A percentile compares a stretch with the other conserved stretches of the same genome.
These are phyloP conservation scores for Papilio aristodemus DNA, from an alignment of 1,140 invertebrate genomes.

Conservation along the genomic window DNA sequence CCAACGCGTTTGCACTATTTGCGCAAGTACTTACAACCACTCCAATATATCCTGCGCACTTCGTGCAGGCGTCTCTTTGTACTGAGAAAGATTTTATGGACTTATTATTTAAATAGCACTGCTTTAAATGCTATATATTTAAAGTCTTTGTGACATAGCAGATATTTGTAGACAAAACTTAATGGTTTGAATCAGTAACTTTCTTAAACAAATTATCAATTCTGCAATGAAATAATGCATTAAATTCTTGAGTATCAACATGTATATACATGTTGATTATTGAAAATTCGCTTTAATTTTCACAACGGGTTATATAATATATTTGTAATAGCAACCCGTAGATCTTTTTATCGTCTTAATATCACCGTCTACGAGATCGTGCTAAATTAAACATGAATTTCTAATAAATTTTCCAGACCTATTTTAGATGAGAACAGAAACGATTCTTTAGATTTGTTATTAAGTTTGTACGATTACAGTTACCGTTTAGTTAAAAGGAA, in stretches of 20 bases:
- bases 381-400: background rate
- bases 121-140: background rate
- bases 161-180: too few species aligned
- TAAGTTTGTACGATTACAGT: slow-evolving; percentile 48
- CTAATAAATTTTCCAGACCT: background rate
- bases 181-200: too few species aligned
- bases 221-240: too few species aligned
- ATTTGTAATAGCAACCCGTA: background rate
- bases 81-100: background rate
- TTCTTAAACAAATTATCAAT: too few species aligned
- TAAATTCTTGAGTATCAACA: too few species aligned
- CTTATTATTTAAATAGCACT: background rate
- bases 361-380: too few species aligned
- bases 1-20: background rate
- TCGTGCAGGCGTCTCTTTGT: background rate
- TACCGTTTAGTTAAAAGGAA: slow-evolving; percentile 40
- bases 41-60: background rate
- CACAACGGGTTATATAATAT: too few species aligned
- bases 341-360: too few species aligned
- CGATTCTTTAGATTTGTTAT: slow-evolving; percentile 38
- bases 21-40: background rate
- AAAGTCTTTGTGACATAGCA: too few species aligned
- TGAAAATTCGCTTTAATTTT: too few species aligned
- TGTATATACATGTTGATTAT: too few species aligned
- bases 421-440: slow-evolving; percentile 26